Evolutionary conservation across 1,140 invertebrate genomes (phyloP), one percentile per base, ranked within the genome.

Genomic region (Tetramorium alpestre): DNA sequence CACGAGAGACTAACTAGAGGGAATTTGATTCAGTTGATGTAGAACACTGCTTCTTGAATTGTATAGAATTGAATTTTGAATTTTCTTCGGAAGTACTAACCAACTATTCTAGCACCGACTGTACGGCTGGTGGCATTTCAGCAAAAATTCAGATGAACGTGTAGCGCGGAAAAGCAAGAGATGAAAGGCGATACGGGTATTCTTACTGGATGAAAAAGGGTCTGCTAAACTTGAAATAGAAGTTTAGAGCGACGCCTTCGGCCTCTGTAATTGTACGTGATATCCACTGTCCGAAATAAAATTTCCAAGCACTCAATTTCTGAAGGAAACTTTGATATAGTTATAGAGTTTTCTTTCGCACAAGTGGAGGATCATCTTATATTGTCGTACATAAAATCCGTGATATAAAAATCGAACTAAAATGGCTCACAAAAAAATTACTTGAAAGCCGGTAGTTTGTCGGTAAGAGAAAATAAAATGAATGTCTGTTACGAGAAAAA

Each of bases 371-470:
- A 84, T 84, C 54, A 47, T 73, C 38, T 84, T 84, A 84, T 70
- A 73, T 73, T 84, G 25, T 82, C 67, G 38, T 70, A 82, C 38
- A 82, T 82, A 73, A 84, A 84, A 73, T 84, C 41, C 69, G 22
- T 16, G 41, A 84, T 84, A 73, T 82, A 84, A 60, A 84, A 67
- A 47, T 54, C 18, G 41, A 56, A 41, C 2, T 70, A 51, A 73
- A 60, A 82, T 33, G 10, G 54, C 5, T 38, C 41, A 11, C 13
- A 22, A 60, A 60, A 82, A 80, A 84, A 44, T 60, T 33, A 73
- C 10, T 82, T 44, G 41, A 47, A 44, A 49, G 7, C 70, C 8
- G 60, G 2, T 49, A 22, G 18, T 62, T 58, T 10, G 13, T 25
- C 13, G 13, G 41, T 54, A 54, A 18, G 16, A 38, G 47, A 69